phyloP scores from a whole-genome alignment of 2,888 invertebrate species.

The Fragum whitleyi region DNA sequence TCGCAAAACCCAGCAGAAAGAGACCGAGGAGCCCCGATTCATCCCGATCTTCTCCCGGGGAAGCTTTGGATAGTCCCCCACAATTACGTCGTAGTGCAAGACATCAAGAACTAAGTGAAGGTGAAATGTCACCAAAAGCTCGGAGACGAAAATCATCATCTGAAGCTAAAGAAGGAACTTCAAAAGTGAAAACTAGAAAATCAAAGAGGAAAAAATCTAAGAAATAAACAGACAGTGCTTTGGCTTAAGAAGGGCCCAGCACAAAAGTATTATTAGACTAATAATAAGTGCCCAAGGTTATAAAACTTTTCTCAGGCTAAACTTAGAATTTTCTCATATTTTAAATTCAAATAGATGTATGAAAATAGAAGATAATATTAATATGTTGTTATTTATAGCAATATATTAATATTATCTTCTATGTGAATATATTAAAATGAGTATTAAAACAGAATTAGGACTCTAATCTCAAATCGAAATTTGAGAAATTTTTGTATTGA shows the following conservation, averaged over 20 bases:
- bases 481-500: too few species aligned
- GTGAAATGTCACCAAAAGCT: background rate
- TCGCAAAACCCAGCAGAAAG: background rate
- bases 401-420: too few species aligned
- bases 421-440: too few species aligned
- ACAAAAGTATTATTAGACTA: too few species aligned
- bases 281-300: too few species aligned
- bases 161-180: slow-evolving; percentile 4
- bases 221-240: background rate
- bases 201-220: slow-evolving; percentile 19
- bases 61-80: background rate
- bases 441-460: too few species aligned
- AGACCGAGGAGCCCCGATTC: slow-evolving; percentile 2
- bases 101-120: slow-evolving; percentile 18
- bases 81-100: slow-evolving; percentile 19
- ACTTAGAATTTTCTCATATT: too few species aligned
- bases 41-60: background rate
- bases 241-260: slow-evolving; percentile 6
- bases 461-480: too few species aligned
- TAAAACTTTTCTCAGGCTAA: too few species aligned
- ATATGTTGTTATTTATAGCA: too few species aligned
- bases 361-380: too few species aligned
- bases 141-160: slow-evolving; percentile 14
- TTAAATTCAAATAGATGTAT: too few species aligned
- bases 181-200: slow-evolving; percentile 1